Evolutionary conservation across 2,113 vertebrate genomes (phyloP), one percentile per base, ranked within the genome.

Genomic region (Microcebus ravelobensis): DNA sequence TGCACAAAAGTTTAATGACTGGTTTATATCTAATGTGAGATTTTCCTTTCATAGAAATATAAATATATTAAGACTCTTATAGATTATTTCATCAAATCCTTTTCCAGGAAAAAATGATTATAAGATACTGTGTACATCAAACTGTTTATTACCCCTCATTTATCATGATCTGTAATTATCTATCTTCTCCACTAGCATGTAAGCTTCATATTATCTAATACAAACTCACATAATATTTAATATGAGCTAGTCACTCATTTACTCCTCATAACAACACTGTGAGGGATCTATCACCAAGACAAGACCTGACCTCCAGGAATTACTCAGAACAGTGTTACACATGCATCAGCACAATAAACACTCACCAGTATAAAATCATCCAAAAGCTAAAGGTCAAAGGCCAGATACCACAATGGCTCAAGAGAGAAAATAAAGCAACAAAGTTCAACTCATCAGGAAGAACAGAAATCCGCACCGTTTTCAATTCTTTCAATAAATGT

Each of bases 191-290:
- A 93, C 7, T 74, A 94, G 61, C 81, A 91, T 81, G 13, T 76
- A 95, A 89, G 27, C 20, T 92, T 95, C 45, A 81, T 77, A 63
- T 74, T 91, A 61, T 61, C 91, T 91, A 84, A 39, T 63, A 85
- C 95, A 95, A 79, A 73, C 61, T 63, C 27, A 67, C 15, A n/a
- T 71, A 71, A 39, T 63, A 83, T 61, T 92, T 90, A 84, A 76
- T 45, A 48, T 52, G 42, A 23, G 45, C 20, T 71, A 90, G 39
- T 39, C 61, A 88, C 15, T 92, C 39, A 91, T 55, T 59, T 74
- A 93, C 42, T 88, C 21, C 11, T n/a, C 48, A 80, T 74, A 85
- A 91, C 31, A 92, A 90, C 23, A 21, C 57, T 73, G 29, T 93
- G 52, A 79, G 12, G 6, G 27, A 67, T 73, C 20, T 80, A 71